Conservation (phyloP, 2,113 vertebrate species). For the Ceratotherium simum region DNA sequence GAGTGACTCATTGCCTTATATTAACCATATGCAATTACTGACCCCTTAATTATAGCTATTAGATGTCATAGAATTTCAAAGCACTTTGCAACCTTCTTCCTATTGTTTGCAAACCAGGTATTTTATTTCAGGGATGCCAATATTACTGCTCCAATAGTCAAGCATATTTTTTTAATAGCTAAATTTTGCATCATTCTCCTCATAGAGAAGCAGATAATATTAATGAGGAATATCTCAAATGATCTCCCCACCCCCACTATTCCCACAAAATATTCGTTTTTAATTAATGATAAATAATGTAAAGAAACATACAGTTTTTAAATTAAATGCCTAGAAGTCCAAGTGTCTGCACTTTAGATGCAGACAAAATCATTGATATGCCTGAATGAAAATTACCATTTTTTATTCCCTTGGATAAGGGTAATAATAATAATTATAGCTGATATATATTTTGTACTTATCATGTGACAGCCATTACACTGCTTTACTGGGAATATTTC, state of each 20-base stretch:
- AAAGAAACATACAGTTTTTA: neutral
- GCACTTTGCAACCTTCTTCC: conserved; percentile 20
- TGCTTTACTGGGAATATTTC: neutral
- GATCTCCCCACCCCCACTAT: neutral
- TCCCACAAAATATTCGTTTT: conserved; percentile 10
- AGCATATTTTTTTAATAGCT: conserved; percentile 22
- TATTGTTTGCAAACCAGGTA: neutral
- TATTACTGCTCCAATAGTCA: neutral
- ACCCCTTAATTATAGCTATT: conserved; percentile 23
- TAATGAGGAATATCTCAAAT: neutral
- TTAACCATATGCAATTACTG: neutral
- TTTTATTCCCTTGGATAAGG: neutral
- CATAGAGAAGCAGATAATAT: neutral
- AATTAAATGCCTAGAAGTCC: conserved; percentile 10
- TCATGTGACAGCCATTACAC: neutral
- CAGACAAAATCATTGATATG: neutral
- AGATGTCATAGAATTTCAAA: conserved; percentile 55
- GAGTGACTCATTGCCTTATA: neutral
- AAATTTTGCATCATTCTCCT: neutral
- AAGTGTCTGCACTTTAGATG: neutral
- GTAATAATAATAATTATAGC: neutral
- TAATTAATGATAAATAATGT: neutral
- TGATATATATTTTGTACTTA: neutral
- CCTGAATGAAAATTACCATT: neutral
- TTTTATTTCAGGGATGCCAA: conserved; percentile 43